Evolutionary conservation across 2,888 invertebrate genomes (phyloP).

Genomic region (Lapara coniferarum): DNA sequence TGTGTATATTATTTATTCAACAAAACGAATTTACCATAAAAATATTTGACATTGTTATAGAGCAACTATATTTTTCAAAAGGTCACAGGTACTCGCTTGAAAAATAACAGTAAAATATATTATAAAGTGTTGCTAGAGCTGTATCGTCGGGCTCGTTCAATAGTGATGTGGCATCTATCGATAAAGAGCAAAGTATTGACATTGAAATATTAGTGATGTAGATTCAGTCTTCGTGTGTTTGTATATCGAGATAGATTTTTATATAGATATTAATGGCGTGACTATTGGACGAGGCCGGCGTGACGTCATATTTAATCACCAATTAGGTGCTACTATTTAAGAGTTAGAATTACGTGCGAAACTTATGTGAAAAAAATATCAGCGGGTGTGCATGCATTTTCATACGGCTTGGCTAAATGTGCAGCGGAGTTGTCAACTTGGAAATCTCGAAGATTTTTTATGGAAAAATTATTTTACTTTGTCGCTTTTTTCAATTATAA

Average conservation of each 20-base stretch:
- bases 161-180: conserved; percentile 1
- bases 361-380: conserved; percentile 19
- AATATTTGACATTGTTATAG: background rate
- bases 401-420: conserved; percentile 32
- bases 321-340: conserved; percentile 77
- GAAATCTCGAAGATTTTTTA: background rate
- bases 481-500: no score
- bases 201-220: no score
- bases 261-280: background rate
- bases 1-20: background rate
- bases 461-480: background rate
- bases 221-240: no score
- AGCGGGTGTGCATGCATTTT: conserved; percentile 39
- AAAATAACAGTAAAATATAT: conserved; percentile 48
- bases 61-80: conserved; percentile 38
- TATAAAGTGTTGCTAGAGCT: conserved; percentile 54
- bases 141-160: conserved; percentile 25
- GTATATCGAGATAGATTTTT: no score
- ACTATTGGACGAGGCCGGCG: conserved; percentile 7
- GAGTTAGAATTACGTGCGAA: conserved; percentile 32
- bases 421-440: conserved; percentile 2
- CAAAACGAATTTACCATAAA: conserved; percentile 7
- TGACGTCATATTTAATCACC: conserved; percentile 51
- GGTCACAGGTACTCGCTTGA: conserved; percentile 38
- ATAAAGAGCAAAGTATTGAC: background rate